phyloP scores from a whole-genome alignment of 1,140 invertebrate species.

The Alviniconcha marisindica region DNA sequence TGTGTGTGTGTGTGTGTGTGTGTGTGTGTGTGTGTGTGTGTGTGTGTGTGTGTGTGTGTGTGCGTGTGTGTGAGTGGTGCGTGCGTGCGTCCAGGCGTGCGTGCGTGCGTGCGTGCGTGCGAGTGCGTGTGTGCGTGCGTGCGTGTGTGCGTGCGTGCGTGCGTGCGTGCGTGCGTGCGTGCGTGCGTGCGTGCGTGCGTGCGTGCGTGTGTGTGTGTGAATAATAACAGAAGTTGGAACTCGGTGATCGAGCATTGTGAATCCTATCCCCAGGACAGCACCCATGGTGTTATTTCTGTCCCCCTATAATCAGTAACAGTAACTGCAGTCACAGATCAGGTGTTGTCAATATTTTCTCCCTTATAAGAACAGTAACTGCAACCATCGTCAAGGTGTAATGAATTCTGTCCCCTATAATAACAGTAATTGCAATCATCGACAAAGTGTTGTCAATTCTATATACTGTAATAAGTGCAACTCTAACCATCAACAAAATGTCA shows the following conservation, averaged over 20 bases:
- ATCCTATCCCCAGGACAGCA: neutral
- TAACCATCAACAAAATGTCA: too few species aligned
- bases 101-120: neutral
- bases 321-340: neutral
- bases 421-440: too few species aligned
- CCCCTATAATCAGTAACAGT: neutral
- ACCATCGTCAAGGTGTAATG: neutral
- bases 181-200: neutral
- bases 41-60: neutral
- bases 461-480: too few species aligned
- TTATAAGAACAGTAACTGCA: neutral
- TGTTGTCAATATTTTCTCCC: neutral
- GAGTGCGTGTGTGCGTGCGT: neutral
- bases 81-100: neutral
- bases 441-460: too few species aligned
- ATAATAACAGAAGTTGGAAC: neutral
- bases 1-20: neutral
- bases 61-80: too few species aligned
- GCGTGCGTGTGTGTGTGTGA: neutral
- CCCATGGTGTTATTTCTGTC: neutral
- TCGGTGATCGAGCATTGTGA: too few species aligned
- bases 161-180: neutral
- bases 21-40: neutral
- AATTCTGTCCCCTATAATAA: neutral
- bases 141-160: conserved; percentile 3